A percentile compares a stretch with the other conserved stretches of the same genome.
Evolutionary conservation across 2,113 vertebrate species (phyloP).

Genomic region (Bungarus multicinctus): DNA sequence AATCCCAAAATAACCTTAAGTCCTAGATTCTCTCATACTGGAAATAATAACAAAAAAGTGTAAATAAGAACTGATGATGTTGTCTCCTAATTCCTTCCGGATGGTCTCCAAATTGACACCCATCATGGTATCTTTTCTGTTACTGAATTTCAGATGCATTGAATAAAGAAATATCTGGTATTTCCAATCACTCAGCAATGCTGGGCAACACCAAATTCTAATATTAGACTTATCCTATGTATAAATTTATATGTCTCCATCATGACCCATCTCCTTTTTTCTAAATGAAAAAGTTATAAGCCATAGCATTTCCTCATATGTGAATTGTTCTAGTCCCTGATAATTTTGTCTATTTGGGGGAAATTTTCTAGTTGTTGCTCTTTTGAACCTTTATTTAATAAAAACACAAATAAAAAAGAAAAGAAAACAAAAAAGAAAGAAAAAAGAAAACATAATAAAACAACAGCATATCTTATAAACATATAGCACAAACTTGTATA

Average conservation of each 20-base stretch:
- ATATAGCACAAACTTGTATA: not conserved
- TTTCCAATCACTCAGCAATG: not conserved
- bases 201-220: not conserved
- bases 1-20: not conserved
- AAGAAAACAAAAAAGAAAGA: not conserved
- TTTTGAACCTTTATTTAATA: not conserved
- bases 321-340: not conserved
- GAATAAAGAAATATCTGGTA: not conserved
- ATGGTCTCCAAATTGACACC: not conserved
- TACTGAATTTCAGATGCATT: not conserved
- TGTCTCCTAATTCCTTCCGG: not conserved
- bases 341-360: not conserved
- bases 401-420: not conserved
- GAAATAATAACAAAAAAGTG: not conserved
- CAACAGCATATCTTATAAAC: not conserved
- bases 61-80: not conserved
- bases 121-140: not conserved
- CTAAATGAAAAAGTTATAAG: not conserved
- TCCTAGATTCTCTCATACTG: not conserved
- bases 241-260: not conserved
- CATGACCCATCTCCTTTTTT: not conserved
- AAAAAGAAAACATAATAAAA: not conserved
- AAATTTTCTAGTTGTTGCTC: not conserved
- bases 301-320: not conserved
- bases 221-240: not conserved